Evolutionary conservation across 2,888 invertebrate species (phyloP).

Genomic region (Temnothorax unifasciatus): DNA sequence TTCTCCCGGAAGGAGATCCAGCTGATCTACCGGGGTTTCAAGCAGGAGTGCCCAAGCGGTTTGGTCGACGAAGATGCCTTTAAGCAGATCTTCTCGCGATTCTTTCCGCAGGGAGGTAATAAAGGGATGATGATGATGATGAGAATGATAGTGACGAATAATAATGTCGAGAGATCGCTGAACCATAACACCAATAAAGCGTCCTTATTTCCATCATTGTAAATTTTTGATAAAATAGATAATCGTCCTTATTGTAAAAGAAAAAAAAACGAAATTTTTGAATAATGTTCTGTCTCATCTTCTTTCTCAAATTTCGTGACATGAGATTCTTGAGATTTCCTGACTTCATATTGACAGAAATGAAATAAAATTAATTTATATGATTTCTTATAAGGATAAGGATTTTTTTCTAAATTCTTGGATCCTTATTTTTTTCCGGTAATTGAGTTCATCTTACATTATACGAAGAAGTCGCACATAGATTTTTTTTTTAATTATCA

Average conservation of each 20-base stretch:
- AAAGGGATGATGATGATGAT: slow-evolving; percentile 14
- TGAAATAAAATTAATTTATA: slow-evolving; percentile 1
- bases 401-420: neutral
- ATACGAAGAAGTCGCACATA: neutral
- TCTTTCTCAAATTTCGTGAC: neutral
- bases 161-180: neutral
- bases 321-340: neutral
- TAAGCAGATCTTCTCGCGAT: slow-evolving; percentile 95
- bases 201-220: neutral
- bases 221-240: neutral
- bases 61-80: slow-evolving; percentile 95
- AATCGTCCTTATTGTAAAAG: neutral
- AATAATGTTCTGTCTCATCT: neutral
- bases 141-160: slow-evolving; percentile 1
- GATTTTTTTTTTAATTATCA: neutral
- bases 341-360: neutral
- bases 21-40: slow-evolving; percentile 96
- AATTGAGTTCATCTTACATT: neutral
- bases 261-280: slow-evolving; percentile 21
- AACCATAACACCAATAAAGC: neutral
- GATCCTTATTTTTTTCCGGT: neutral
- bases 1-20: slow-evolving; percentile 95
- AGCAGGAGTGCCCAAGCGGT: slow-evolving; percentile 95
- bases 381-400: neutral
- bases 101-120: slow-evolving; percentile 95